These are phyloP conservation scores for Avahi laniger DNA, from an alignment of 2,797 vertebrate genomes.

Conservation along the genomic window DNA sequence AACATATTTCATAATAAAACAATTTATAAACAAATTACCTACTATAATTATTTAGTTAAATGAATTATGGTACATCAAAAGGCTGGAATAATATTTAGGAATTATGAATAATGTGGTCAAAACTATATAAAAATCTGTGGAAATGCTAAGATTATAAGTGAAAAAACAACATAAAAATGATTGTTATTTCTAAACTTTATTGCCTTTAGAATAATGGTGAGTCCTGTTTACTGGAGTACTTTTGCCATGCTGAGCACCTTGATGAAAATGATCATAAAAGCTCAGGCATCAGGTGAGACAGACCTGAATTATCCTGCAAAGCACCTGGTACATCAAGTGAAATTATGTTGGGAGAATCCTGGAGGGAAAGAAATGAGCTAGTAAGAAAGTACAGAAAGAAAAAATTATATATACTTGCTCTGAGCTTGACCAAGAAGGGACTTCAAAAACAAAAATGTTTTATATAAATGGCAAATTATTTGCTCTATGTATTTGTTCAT, in stretches of 20 bases:
- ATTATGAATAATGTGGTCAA: not conserved
- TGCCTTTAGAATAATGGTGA: not conserved
- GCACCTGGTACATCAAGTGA: not conserved
- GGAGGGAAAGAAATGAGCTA: not conserved
- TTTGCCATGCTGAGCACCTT: not conserved
- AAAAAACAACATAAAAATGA: not conserved
- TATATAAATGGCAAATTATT: not conserved
- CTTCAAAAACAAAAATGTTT: not conserved
- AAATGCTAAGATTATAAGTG: not conserved
- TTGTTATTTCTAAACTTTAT: not conserved
- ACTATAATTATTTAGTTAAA: not conserved
- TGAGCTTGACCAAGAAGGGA: not conserved
- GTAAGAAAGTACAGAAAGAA: not conserved
- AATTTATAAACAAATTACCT: not conserved
- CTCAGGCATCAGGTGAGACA: not conserved
- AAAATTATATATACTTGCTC: not conserved
- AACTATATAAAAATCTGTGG: not conserved
- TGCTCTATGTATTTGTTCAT: not conserved
- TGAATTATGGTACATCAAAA: not conserved
- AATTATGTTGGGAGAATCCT: not conserved
- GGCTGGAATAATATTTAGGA: not conserved
- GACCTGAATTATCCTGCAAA: not conserved
- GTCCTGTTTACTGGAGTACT: not conserved
- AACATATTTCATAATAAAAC: not conserved
- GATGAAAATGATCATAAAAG: not conserved